Percentiles rank a stretch among this genome's conserved stretches.
phyloP scores from a whole-genome alignment of 1,140 invertebrate species.

The Sycophila sp. region DNA sequence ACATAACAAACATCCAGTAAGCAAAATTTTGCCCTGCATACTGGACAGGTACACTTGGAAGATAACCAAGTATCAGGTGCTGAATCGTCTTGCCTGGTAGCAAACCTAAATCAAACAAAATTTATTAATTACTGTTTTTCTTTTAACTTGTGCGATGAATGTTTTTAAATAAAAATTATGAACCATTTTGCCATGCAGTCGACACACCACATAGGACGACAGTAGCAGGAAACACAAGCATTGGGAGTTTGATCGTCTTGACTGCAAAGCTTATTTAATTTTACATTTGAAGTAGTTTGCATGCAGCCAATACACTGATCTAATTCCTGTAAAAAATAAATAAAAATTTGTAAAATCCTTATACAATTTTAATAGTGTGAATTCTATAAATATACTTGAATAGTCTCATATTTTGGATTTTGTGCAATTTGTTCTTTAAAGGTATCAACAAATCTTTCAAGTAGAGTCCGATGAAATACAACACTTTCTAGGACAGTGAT shows the following conservation, averaged over 20 bases:
- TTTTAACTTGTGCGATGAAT: neutral
- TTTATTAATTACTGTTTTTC: conserved; percentile 24
- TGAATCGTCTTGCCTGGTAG: conserved; percentile 81
- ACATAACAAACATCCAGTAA: conserved; percentile 78
- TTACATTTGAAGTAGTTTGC: conserved; percentile 81
- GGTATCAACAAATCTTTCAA: conserved; percentile 85
- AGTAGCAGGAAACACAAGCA: conserved; percentile 72
- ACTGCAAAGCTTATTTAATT: conserved; percentile 79
- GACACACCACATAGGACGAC: conserved; percentile 90
- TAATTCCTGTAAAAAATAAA: conserved; percentile 71
- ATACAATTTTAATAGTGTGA: conserved; percentile 24
- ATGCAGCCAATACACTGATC: conserved; percentile 91
- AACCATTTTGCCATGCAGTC: conserved; percentile 89
- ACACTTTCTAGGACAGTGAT: conserved; percentile 82
- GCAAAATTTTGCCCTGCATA: conserved; percentile 88
- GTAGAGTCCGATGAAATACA: conserved; percentile 80
- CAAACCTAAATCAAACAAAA: conserved; percentile 70
- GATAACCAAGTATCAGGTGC: conserved; percentile 82
- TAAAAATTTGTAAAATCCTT: conserved; percentile 12
- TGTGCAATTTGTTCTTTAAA: conserved; percentile 80
- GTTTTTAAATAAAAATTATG: conserved; percentile 34
- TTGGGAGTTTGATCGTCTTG: conserved; percentile 57
- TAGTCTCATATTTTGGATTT: conserved; percentile 77
- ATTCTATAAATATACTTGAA: conserved; percentile 68
- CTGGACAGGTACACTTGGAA: conserved; percentile 88